Conservation (phyloP, 2,797 vertebrate genomes). For the Pipistrellus nathusii region DNA sequence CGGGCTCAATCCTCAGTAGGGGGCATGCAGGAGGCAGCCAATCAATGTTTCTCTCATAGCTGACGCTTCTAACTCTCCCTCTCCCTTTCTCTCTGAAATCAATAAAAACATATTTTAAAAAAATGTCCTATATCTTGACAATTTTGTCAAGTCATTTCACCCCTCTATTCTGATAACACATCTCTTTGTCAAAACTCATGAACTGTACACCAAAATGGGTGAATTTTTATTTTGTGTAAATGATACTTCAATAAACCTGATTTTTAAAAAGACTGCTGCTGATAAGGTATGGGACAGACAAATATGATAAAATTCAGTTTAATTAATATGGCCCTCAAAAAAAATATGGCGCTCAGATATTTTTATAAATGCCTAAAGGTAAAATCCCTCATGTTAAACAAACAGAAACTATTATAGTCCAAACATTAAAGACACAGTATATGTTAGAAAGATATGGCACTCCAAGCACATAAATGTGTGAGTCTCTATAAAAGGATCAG, state of each 20-base stretch:
- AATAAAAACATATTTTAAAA: no score
- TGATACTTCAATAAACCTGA: neutral
- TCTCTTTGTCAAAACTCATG: neutral
- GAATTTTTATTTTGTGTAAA: neutral
- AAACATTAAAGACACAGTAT: neutral
- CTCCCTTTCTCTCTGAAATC: no score
- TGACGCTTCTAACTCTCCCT: no score
- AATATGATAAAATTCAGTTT: neutral
- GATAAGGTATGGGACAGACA: neutral
- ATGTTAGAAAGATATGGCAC: neutral
- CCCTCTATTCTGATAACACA: no score
- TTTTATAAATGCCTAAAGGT: neutral
- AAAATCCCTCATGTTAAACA: neutral
- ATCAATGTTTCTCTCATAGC: no score
- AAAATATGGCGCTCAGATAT: neutral
- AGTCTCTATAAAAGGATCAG: neutral
- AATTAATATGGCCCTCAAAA: neutral
- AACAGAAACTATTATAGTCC: neutral
- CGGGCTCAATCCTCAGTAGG: no score
- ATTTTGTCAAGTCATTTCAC: no score
- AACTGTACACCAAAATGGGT: neutral
- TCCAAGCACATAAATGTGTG: neutral
- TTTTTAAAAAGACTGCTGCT: neutral
- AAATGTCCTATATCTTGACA: neutral
- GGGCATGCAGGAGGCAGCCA: no score